A percentile compares a stretch with the other conserved stretches of the same genome.
These are phyloP conservation scores for Drosophila littoralis DNA, from an alignment of 1,140 invertebrate species.

Conservation along the genomic window DNA sequence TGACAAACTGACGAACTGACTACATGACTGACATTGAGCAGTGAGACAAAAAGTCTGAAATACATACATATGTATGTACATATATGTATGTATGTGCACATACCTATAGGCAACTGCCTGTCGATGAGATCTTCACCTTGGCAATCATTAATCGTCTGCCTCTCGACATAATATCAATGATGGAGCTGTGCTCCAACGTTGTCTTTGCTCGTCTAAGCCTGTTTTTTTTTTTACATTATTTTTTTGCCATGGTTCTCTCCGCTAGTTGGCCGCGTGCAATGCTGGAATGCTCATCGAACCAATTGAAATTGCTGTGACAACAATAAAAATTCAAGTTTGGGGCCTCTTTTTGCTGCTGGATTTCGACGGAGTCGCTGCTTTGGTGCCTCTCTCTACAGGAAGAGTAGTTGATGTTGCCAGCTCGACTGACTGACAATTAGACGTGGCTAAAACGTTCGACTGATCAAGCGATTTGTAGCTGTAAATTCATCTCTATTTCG, in stretches of 20 bases:
- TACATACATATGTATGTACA: constrained; percentile 14
- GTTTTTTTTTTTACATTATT: constrained; percentile 48
- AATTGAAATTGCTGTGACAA: constrained; percentile 84
- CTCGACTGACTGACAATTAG: constrained; percentile 81
- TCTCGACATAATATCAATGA: constrained; percentile 84
- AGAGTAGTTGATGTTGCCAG: constrained; percentile 31
- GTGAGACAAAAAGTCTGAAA: constrained; percentile 30
- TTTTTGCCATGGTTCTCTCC: constrained; percentile 37
- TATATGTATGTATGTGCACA: neutral
- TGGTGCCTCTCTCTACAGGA: constrained; percentile 2
- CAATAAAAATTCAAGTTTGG: constrained; percentile 84
- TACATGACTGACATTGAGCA: constrained; percentile 73
- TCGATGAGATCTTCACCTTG: constrained; percentile 84
- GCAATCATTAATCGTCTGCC: constrained; percentile 83
- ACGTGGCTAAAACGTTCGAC: constrained; percentile 81
- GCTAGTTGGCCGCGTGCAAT: constrained; percentile 76
- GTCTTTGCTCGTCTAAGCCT: constrained; percentile 61
- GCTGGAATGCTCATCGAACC: constrained; percentile 84
- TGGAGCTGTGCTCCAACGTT: constrained; percentile 67
- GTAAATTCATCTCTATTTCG: constrained; percentile 84
- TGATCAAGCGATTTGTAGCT: constrained; percentile 84
- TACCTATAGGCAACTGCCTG: constrained; percentile 49
- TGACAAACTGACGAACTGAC: constrained; percentile 63
- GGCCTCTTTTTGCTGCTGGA: constrained; percentile 65
- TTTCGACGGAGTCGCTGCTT: neutral